Evolutionary conservation across 1,140 invertebrate species (phyloP).

Genomic region (Cryptotermes secundus): DNA sequence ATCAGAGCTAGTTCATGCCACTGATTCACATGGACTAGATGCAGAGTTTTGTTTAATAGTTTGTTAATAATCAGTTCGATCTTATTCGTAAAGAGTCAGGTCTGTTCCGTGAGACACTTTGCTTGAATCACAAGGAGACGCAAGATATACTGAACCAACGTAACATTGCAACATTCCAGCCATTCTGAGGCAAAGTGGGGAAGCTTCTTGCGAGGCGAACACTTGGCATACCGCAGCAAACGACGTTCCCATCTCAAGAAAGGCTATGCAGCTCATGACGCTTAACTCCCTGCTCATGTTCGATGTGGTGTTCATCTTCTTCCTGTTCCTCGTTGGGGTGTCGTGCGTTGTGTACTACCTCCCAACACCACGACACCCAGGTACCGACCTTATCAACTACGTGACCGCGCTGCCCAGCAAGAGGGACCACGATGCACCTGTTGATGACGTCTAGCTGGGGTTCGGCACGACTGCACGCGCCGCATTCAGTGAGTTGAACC

Average conservation of each 20-base stretch:
- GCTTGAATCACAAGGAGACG: no score
- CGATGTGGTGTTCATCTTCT: constrained; percentile 81
- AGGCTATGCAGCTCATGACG: constrained; percentile 74
- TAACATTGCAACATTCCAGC: no score
- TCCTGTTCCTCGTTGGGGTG: constrained; percentile 76
- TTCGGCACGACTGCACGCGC: constrained; percentile 47
- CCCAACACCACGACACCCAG: constrained; percentile 52
- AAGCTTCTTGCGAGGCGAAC: no score
- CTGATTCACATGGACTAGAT: no score
- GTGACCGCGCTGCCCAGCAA: constrained; percentile 43
- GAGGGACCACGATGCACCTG: constrained; percentile 42
- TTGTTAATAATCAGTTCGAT: no score
- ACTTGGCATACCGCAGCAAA: not conserved
- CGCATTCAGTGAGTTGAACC: constrained; percentile 35
- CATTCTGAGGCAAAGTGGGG: no score
- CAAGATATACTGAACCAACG: no score
- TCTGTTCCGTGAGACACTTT: no score
- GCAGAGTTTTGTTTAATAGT: no score
- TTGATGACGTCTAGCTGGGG: constrained; percentile 47
- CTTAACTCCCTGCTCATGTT: constrained; percentile 83
- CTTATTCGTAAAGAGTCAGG: no score
- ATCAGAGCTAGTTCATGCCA: no score
- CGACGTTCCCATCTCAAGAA: not conserved
- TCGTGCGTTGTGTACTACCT: constrained; percentile 78
- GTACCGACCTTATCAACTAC: constrained; percentile 46